Evolutionary conservation across 1,140 invertebrate genomes (phyloP).

Genomic region (Trypoxylus dichotomus): DNA sequence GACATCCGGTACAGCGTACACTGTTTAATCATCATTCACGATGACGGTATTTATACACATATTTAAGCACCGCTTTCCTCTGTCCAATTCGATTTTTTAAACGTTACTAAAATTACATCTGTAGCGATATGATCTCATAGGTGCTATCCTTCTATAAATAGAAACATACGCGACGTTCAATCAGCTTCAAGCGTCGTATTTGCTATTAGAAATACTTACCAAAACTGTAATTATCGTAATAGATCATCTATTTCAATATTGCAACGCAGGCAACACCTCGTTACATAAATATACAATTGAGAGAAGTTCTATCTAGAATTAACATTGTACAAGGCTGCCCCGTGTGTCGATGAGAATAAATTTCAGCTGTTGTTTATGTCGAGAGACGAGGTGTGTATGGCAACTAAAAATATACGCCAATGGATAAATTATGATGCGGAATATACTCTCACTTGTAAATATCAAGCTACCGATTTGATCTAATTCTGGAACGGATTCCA

Average conservation of each 20-base stretch:
- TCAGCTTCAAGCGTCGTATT: neutral
- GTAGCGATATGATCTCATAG: neutral
- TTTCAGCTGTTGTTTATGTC: neutral
- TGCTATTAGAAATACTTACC: neutral
- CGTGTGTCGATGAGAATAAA: neutral
- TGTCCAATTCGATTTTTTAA: neutral
- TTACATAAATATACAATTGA: neutral
- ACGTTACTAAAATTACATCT: neutral
- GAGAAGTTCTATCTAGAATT: neutral
- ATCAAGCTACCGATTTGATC: neutral
- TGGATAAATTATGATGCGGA: neutral
- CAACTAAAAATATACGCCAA: neutral
- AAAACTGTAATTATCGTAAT: neutral
- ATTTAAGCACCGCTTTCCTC: neutral
- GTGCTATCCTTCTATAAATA: neutral
- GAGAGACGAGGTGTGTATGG: neutral
- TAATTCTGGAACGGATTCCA: neutral
- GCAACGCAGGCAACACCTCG: neutral
- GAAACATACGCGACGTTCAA: neutral
- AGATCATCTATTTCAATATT: neutral
- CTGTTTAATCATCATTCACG: neutral
- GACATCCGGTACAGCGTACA: neutral
- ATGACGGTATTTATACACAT: neutral
- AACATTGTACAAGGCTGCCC: neutral
- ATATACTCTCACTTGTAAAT: slow-evolving; percentile 6